Conservation (phyloP, 2,113 vertebrate genomes). For the Okapia johnstoni region DNA sequence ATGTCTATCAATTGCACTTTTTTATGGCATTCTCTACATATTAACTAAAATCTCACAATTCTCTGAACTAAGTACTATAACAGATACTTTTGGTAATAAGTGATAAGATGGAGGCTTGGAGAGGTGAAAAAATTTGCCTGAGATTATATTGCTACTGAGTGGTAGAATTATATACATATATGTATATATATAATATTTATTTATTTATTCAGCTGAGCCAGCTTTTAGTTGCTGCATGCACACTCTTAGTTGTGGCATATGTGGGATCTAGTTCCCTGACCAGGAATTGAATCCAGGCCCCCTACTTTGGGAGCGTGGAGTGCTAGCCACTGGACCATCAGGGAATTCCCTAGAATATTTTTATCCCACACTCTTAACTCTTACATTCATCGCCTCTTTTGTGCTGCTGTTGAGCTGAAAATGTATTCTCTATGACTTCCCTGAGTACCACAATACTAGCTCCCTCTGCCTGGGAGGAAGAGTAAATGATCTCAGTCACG, state of each 20-base stretch:
- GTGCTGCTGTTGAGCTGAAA: neutral
- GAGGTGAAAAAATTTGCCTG: neutral
- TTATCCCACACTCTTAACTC: neutral
- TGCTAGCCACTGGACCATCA: neutral
- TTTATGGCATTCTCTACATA: neutral
- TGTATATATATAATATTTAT: neutral
- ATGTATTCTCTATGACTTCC: neutral
- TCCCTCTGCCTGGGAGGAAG: neutral
- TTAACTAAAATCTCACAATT: neutral
- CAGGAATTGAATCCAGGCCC: neutral
- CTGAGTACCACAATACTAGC: neutral
- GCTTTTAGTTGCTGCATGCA: neutral
- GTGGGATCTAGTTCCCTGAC: neutral
- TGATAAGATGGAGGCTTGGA: neutral
- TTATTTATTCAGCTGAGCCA: neutral
- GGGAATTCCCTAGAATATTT: neutral
- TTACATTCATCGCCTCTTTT: neutral
- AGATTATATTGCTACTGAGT: neutral
- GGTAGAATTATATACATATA: neutral
- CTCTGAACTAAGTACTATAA: neutral
- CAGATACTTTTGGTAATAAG: neutral
- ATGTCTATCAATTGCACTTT: neutral
- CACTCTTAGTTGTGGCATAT: neutral
- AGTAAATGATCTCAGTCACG: neutral
- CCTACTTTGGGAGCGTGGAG: neutral